Percentiles rank a stretch among this genome's conserved stretches.
These are phyloP conservation scores for Macrotis lagotis DNA, from an alignment of 2,113 vertebrate species.

Conservation along the genomic window DNA sequence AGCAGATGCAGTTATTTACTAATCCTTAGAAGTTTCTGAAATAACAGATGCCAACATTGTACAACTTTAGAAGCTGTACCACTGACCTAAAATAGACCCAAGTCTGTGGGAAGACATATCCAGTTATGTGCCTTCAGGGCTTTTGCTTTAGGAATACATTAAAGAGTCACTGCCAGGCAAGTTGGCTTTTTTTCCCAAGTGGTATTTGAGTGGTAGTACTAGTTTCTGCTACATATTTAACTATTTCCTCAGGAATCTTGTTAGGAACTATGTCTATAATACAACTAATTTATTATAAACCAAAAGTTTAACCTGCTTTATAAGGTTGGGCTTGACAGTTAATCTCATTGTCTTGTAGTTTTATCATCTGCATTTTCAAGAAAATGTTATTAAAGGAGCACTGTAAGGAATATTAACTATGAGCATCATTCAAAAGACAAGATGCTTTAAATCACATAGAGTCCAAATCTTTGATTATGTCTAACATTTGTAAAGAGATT, in stretches of 20 bases:
- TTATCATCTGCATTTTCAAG: constrained; percentile 34
- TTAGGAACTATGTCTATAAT: constrained; percentile 14
- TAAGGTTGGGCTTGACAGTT: constrained; percentile 30
- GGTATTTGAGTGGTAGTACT: not conserved
- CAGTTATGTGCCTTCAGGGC: not conserved
- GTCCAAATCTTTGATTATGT: not conserved
- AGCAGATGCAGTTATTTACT: not conserved
- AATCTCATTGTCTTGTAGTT: constrained; percentile 32
- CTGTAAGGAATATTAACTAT: constrained; percentile 24
- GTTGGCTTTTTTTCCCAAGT: not conserved
- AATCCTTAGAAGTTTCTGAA: not conserved
- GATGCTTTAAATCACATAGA: not conserved
- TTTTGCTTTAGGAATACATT: constrained; percentile 9
- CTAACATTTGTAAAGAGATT: not conserved
- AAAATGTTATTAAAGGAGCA: not conserved
- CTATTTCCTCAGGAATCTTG: constrained; percentile 47
- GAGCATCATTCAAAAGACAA: constrained; percentile 35
- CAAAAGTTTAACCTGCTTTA: constrained; percentile 36
- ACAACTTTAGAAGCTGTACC: not conserved
- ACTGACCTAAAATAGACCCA: constrained; percentile 9
- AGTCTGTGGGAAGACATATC: not conserved
- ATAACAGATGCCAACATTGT: not conserved
- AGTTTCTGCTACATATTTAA: not conserved
- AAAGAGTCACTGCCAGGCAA: not conserved
- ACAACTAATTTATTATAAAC: constrained; percentile 33